Evolutionary conservation across 2,113 vertebrate genomes (phyloP), one percentile per base, ranked within the genome.

Genomic region (Calidris pugnax): DNA sequence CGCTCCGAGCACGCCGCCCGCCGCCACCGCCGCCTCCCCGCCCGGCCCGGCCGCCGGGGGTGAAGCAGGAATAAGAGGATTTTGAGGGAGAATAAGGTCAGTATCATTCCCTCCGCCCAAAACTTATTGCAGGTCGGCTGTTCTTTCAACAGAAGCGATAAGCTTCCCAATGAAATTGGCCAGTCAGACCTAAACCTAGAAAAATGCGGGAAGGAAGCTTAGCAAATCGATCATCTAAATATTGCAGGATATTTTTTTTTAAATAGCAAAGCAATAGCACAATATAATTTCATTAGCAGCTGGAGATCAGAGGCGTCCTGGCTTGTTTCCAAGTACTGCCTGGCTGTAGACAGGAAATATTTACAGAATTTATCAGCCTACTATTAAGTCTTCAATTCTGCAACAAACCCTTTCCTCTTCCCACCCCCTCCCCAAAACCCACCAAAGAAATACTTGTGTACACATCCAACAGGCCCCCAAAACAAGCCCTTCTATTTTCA

Each of bases 1-100:
- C 77, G 97, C 97, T 92, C 95, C 67, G 76, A 84, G 86, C 87
- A 16, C 96, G 53, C 60, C 28, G 47, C 37, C 64, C n/a, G 60
- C 55, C 32, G n/a, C 47, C 68, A 4, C 41, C 35, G 28, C 37
- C 30, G 18, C 22, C 30, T 32, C n/a, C 47, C 22, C 14, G 6
- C 20, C 77, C 35, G 12, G 51, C 45, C 35, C 17, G 12, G 17
- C 26, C 30, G 56, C 72, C 3, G 30, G 23, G 55, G 7, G 1
- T 13, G 37, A 1, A 1, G 14, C 22, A 1, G 48, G 39, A 19
- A 3, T 2, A 2, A 2, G 48, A 11, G 55, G 8, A 2, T 2
- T 12, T 20, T 2, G 0, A 37, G 27, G 51, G 50, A 17, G 27
- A 8, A 4, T 4, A 8, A 13, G 57, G 37, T 2, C 64, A 2